phyloP scores from a whole-genome alignment of 1,140 invertebrate genomes.

The Cheumatopsyche charites region DNA sequence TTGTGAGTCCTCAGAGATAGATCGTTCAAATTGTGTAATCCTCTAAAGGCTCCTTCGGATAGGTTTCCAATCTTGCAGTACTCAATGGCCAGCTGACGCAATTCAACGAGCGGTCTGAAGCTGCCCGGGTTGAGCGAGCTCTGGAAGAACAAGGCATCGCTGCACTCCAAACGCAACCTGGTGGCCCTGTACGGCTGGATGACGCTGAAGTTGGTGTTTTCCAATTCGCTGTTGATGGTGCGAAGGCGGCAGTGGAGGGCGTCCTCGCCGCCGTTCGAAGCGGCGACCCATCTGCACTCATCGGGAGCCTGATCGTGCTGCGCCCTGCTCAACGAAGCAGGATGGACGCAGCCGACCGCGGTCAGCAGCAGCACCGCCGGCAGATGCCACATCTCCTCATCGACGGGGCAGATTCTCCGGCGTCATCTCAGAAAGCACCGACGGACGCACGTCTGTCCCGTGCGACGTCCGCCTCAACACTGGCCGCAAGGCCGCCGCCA shows the following conservation, averaged over 20 bases:
- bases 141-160: slow-evolving; percentile 83
- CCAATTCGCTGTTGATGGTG: slow-evolving; percentile 87
- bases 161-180: slow-evolving; percentile 80
- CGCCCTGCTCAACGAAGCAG: slow-evolving; percentile 55
- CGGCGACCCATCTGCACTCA: slow-evolving; percentile 81
- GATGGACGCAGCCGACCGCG: slow-evolving; percentile 53
- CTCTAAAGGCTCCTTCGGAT: slow-evolving; percentile 81
- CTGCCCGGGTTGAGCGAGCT: slow-evolving; percentile 84
- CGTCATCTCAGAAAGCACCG: slow-evolving; percentile 25
- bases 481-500: slow-evolving; percentile 46
- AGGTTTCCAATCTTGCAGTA: slow-evolving; percentile 90
- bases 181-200: slow-evolving; percentile 88
- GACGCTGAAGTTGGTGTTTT: slow-evolving; percentile 88
- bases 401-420: not conserved
- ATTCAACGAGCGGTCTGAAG: slow-evolving; percentile 80
- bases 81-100: slow-evolving; percentile 84
- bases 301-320: slow-evolving; percentile 77
- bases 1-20: slow-evolving; percentile 88
- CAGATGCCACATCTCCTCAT: slow-evolving; percentile 52
- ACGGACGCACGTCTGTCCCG: slow-evolving; percentile 26
- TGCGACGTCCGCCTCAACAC: slow-evolving; percentile 36
- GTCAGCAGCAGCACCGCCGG: slow-evolving; percentile 55
- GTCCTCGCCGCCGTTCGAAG: slow-evolving; percentile 70
- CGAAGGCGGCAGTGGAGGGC: slow-evolving; percentile 79
- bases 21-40: slow-evolving; percentile 79